These are phyloP conservation scores for Prorops nasuta DNA, from an alignment of 1,140 invertebrate species.

Conservation along the genomic window DNA sequence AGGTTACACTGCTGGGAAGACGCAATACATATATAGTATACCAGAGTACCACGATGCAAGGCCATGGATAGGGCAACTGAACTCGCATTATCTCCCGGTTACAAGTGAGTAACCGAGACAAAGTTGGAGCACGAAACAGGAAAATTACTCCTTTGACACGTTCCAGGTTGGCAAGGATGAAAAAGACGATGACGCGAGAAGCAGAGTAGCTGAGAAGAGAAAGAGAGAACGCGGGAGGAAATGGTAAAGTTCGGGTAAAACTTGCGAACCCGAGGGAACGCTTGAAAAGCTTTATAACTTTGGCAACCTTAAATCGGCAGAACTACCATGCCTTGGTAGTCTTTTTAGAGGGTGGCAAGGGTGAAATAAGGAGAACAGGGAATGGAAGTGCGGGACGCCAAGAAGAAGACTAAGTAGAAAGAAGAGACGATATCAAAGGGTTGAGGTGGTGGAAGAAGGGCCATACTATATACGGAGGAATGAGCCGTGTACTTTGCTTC, in stretches of 20 bases:
- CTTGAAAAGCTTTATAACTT: constrained; percentile 37
- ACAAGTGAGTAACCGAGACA: constrained; percentile 10
- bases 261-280: constrained; percentile 31
- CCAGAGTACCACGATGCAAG: too few species aligned
- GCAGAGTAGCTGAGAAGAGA: not conserved
- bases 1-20: too few species aligned
- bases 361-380: not conserved
- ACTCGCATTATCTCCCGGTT: constrained; percentile 15
- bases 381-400: not conserved
- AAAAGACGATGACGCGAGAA: constrained; percentile 1
- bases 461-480: too few species aligned
- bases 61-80: too few species aligned
- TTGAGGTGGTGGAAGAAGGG: not conserved
- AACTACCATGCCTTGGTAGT: constrained; percentile 20
- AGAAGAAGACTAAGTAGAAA: constrained; percentile 7
- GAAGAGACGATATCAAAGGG: not conserved
- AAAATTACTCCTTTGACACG: constrained; percentile 27
- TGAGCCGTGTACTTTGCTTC: too few species aligned
- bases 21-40: too few species aligned
- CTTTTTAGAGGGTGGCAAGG: constrained; percentile 7
- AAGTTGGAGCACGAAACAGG: constrained; percentile 18
- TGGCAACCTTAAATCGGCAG: constrained; percentile 36
- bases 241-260: not conserved
- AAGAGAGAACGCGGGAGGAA: not conserved
- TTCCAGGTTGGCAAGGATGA: constrained; percentile 14